Evolutionary conservation across 2,797 vertebrate species (phyloP), one percentile per base, ranked within the genome.

Genomic region (Sciurus carolinensis): DNA sequence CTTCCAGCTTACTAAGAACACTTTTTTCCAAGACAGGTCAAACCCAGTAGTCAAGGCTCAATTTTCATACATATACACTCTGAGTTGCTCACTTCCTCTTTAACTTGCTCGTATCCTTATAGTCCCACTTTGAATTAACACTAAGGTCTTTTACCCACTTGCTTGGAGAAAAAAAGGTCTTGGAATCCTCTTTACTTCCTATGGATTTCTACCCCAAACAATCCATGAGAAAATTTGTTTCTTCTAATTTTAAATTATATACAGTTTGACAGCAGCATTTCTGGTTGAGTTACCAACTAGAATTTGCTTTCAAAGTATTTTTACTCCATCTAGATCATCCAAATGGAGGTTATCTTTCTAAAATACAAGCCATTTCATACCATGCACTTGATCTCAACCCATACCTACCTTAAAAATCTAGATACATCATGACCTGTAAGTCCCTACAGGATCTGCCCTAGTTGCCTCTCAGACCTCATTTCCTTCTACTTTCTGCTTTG

Each of bases 401-500:
- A 44, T 50, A 64, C 1, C 91, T 11, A 69, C 22, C 36, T 28
- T 42, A 36, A 86, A 17, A 13, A 83, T 64, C 62, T 62, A 77
- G 87, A 84, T 76, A 66, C 28, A 26, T 42, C n/a, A 42, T 69
- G 39, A 81, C 17, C 13, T 26, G 1, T 24, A 64, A 47, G 26
- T n/a, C 79, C 64, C 79, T 75, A 36, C 2, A 79, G 18, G 20
- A 82, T 47, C 52, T 92, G 44, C 69, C 42, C 24, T 81, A 57
- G 15, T 52, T 92, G 26, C 26, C 47, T 76, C 39, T 85, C 64
- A 91, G 57, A 94, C 13, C 66, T 81, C 69, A 79, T 79, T 94
- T 84, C 64, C 44, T 92, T 77, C 57, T 12, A n/a, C 64, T 50
- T 44, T 20, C 44, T 73, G 22, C 50, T 94, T 90, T 84, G 47